These are phyloP conservation scores for Encarsia formosa DNA, from an alignment of 2,888 invertebrate species.

Conservation along the genomic window DNA sequence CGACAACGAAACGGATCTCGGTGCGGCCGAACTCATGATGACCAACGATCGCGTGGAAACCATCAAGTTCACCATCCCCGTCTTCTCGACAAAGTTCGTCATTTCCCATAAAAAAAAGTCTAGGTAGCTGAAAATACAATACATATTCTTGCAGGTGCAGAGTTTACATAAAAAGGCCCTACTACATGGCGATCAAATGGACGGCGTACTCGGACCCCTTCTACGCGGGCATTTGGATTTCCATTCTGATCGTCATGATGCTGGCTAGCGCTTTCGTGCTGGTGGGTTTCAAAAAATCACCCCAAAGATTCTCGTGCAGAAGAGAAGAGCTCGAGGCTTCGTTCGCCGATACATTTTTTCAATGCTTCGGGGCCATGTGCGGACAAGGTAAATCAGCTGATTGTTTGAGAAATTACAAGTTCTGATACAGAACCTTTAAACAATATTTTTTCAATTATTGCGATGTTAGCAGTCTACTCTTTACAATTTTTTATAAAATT, in stretches of 20 bases:
- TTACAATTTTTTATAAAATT: too few relatives aligned
- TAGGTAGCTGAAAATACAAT: too few relatives aligned
- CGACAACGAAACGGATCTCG: conserved; percentile 38
- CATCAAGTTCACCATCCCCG: conserved; percentile 43
- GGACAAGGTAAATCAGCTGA: conserved; percentile 37
- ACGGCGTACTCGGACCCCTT: conserved; percentile 43
- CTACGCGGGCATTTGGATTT: conserved; percentile 39
- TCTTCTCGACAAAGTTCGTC: conserved; percentile 42
- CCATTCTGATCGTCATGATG: conserved; percentile 35
- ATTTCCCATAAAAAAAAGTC: too few relatives aligned
- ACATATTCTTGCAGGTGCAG: conserved; percentile 42
- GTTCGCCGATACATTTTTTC: conserved; percentile 37
- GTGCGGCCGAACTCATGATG: conserved; percentile 44
- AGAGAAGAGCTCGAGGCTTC: conserved; percentile 6
- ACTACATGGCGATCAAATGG: conserved; percentile 42
- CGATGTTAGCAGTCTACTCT: too few relatives aligned
- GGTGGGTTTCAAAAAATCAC: conserved; percentile 27
- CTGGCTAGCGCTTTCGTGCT: conserved; percentile 35
- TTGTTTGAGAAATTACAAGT: background rate
- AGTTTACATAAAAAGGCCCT: conserved; percentile 43
- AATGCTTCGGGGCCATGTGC: conserved; percentile 43
- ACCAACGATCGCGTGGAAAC: conserved; percentile 39
- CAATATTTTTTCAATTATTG: too few relatives aligned
- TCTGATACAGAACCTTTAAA: too few relatives aligned
- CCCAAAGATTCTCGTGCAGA: background rate